Base-by-base conservation (phyloP, 2,113 vertebrate genomes). In the Cheilinus undulatus region DNA sequence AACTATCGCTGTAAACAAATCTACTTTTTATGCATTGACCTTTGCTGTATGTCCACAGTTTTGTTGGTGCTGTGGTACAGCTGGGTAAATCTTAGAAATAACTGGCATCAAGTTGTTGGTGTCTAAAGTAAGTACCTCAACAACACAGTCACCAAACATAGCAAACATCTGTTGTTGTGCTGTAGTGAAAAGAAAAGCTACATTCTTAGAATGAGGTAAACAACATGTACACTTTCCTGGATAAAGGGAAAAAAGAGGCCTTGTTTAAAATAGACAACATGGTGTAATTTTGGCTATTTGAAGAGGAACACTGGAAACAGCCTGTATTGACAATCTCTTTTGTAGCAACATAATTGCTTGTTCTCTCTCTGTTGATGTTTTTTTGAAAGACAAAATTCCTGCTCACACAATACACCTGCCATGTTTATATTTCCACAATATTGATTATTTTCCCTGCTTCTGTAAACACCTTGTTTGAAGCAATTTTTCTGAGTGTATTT, bases 341-440 rank as follows among this genome's bases (percentile, higher is more conserved):
- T 84, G 54, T 52, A 22, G 73, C 5, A 28, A 49, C 54, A 73
- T 78, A 83, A 80, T 69, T 80, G 70, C 63, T 24, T 15, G 19
- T 59, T 82, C 22, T 66, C 22, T 66, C 28, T 69, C 13, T 65
- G 28, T 60, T 71, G 50, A 61, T 50, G 46, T 71, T 80, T 61
- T 64, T 30, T 57, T 32, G 49, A 75, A 65, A 73, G 51, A 3
- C 52, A 26, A 43, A 69, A 76, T 62, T 67, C 40, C 28, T 57
- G 17, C 60, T 40, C n/a, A 56, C 60, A 50, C 64, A 69, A 53
- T 32, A 48, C 10, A 69, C 27, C 43, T 61, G 36, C n/a, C 27
- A 20, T 66, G 36, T 53, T 67, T 48, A 32, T 26, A 30, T 30
- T 83, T 69, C 43, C 51, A 38, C 36, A 22, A 23, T 42, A 65